A percentile compares a stretch with the other conserved stretches of the same genome.
Evolutionary conservation across 2,888 invertebrate species (phyloP).

Genomic region (Drymonia ruficornis): DNA sequence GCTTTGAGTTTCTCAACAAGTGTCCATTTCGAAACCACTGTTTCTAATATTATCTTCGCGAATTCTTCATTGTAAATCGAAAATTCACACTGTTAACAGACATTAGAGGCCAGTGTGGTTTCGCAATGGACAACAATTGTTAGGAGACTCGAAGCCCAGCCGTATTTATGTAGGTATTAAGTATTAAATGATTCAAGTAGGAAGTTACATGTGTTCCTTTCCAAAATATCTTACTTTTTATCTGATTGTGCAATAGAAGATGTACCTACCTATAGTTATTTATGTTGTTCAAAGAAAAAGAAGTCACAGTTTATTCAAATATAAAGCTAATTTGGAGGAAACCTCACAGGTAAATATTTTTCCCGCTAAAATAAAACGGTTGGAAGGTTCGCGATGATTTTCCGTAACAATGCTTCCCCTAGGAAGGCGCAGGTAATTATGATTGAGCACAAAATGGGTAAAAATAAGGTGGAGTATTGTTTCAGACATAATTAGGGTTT

Average conservation of each 20-base stretch:
- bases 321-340: conserved; percentile 22
- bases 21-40: too few relatives aligned
- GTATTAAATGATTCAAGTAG: too few relatives aligned
- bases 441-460: conserved; percentile 84
- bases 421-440: conserved; percentile 76
- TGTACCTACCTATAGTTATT: neutral
- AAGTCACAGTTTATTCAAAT: conserved; percentile 14
- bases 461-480: conserved; percentile 80
- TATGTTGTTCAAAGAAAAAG: conserved; percentile 4
- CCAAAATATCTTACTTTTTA: too few relatives aligned
- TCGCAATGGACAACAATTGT: too few relatives aligned
- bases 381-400: conserved; percentile 66
- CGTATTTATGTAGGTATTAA: too few relatives aligned
- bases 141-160: too few relatives aligned
- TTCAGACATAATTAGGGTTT: conserved; percentile 83
- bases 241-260: too few relatives aligned
- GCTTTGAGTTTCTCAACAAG: neutral
- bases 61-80: too few relatives aligned
- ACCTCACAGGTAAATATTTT: conserved; percentile 55
- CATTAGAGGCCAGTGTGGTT: too few relatives aligned
- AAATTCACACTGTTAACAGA: too few relatives aligned
- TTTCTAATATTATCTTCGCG: too few relatives aligned
- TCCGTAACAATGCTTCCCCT: conserved; percentile 69
- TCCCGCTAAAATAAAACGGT: conserved; percentile 50
- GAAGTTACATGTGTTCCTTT: neutral